These are phyloP conservation scores for Hyalella azteca DNA, from an alignment of 2,888 invertebrate species.

Conservation along the genomic window DNA sequence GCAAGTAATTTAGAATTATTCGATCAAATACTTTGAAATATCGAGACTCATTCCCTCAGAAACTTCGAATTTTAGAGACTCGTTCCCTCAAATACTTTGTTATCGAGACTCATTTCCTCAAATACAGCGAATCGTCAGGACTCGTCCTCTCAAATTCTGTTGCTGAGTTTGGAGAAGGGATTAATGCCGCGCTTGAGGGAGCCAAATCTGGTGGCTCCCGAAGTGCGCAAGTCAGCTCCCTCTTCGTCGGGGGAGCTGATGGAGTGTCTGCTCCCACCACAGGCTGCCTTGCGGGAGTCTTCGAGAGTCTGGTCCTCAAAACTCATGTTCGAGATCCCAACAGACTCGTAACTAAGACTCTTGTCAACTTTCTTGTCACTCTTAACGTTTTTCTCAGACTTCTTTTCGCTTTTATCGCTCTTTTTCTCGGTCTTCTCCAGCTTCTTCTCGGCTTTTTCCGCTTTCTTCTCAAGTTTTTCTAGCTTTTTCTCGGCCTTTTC, in stretches of 20 bases:
- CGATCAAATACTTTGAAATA: too few species aligned
- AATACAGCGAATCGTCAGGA: too few species aligned
- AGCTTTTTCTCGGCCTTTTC: slow-evolving; percentile 42
- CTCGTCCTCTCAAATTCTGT: slow-evolving; percentile 3
- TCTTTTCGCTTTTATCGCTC: slow-evolving; percentile 27
- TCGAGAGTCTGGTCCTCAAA: slow-evolving; percentile 56
- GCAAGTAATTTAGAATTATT: too few species aligned
- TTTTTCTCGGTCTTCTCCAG: slow-evolving; percentile 29
- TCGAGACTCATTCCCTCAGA: too few species aligned
- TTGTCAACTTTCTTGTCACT: slow-evolving; percentile 34
- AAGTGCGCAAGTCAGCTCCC: slow-evolving; percentile 49
- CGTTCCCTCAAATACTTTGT: too few species aligned
- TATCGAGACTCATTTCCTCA: background rate
- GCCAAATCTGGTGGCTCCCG: slow-evolving; percentile 56
- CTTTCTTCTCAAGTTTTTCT: slow-evolving; percentile 29
- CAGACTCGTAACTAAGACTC: slow-evolving; percentile 43
- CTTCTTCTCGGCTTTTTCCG: slow-evolving; percentile 36
- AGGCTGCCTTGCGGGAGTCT: slow-evolving; percentile 42
- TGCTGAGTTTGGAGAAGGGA: slow-evolving; percentile 56
- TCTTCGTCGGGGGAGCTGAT: slow-evolving; percentile 56
- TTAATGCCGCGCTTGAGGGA: slow-evolving; percentile 57
- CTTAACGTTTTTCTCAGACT: background rate
- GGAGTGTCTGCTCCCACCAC: slow-evolving; percentile 41
- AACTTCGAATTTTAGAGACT: too few species aligned
- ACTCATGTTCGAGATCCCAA: slow-evolving; percentile 57